These are phyloP conservation scores for Actias luna DNA, from an alignment of 2,888 invertebrate species.

Conservation along the genomic window DNA sequence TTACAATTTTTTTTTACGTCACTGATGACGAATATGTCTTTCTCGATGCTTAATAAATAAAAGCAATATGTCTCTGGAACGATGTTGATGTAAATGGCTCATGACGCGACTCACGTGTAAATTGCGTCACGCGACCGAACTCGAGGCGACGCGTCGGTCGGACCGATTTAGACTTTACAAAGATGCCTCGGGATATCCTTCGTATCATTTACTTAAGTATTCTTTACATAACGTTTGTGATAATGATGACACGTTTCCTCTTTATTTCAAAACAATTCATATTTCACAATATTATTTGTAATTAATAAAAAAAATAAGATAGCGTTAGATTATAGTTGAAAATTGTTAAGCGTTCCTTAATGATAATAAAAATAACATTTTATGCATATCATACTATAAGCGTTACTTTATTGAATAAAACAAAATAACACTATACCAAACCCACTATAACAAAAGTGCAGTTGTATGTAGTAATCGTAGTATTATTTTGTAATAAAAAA, in stretches of 20 bases:
- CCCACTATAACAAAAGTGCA: too few relatives aligned
- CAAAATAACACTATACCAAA: too few relatives aligned
- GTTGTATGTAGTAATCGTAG: too few relatives aligned
- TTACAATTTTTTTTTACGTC: too few relatives aligned
- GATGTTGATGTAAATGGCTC: slow-evolving; percentile 20
- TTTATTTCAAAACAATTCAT: neutral
- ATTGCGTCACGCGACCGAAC: neutral
- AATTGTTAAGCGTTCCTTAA: too few relatives aligned
- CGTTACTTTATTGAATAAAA: too few relatives aligned
- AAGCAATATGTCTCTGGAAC: slow-evolving; percentile 9
- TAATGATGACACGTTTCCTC: slow-evolving; percentile 8
- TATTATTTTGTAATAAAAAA: too few relatives aligned
- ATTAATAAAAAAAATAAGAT: too few relatives aligned
- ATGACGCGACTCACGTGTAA: slow-evolving; percentile 37
- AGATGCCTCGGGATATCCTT: slow-evolving; percentile 39
- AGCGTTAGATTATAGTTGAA: too few relatives aligned
- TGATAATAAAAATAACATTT: too few relatives aligned
- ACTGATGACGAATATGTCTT: neutral
- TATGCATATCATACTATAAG: too few relatives aligned
- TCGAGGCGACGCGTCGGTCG: slow-evolving; percentile 30
- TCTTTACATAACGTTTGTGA: neutral
- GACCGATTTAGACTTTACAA: slow-evolving; percentile 24
- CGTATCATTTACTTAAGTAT: slow-evolving; percentile 6
- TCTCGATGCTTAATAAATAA: neutral
- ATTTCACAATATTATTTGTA: neutral